phyloP scores from a whole-genome alignment of 1,140 invertebrate genomes.

The Saccostrea glomerata region DNA sequence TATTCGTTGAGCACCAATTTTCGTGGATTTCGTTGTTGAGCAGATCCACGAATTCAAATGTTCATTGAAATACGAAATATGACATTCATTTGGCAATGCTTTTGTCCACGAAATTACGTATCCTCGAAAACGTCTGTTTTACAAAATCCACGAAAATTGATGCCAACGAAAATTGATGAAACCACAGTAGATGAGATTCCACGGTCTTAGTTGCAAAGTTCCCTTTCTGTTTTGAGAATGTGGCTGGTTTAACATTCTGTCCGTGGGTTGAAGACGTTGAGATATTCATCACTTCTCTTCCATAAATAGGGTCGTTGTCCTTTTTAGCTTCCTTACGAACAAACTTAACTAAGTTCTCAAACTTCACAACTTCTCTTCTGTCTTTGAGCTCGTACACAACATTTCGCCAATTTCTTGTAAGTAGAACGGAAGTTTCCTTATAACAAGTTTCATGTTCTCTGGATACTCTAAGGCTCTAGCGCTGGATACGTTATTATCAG shows the following conservation, averaged over 20 bases:
- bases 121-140: too few relatives aligned
- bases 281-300: not conserved
- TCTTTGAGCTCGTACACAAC: conserved; percentile 43
- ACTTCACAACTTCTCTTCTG: conserved; percentile 11
- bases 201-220: not conserved
- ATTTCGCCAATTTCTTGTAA: conserved; percentile 59
- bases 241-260: not conserved
- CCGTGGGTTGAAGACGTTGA: not conserved
- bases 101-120: too few relatives aligned
- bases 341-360: conserved; percentile 52
- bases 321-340: conserved; percentile 55
- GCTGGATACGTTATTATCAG: conserved; percentile 31
- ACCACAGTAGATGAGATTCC: not conserved
- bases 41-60: too few relatives aligned
- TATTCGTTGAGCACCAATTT: too few relatives aligned
- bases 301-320: conserved; percentile 52
- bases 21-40: too few relatives aligned
- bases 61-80: too few relatives aligned
- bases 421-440: conserved; percentile 34
- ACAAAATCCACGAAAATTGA: too few relatives aligned
- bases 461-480: conserved; percentile 32
- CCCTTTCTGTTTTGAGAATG: conserved; percentile 19
- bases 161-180: too few relatives aligned
- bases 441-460: conserved; percentile 32
- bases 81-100: too few relatives aligned